These are phyloP conservation scores for Vombatus ursinus DNA, from an alignment of 2,113 vertebrate genomes.

Conservation along the genomic window DNA sequence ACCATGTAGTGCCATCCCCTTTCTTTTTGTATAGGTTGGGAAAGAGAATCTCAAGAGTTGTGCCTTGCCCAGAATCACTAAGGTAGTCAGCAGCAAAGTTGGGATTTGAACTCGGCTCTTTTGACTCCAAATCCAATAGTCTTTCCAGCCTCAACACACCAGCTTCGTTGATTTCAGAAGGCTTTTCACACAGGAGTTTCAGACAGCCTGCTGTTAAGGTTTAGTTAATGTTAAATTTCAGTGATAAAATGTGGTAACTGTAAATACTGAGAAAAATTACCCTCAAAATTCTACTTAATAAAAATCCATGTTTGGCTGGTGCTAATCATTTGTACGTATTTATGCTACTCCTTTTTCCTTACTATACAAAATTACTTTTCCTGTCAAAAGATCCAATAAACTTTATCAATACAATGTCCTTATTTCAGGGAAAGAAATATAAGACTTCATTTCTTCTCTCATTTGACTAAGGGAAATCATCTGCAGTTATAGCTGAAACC, in stretches of 20 bases:
- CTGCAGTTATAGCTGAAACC: conserved; percentile 83
- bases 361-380: conserved; percentile 49
- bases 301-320: conserved; percentile 36
- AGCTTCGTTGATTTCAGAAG: conserved; percentile 18
- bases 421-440: conserved; percentile 60
- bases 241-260: conserved; percentile 12
- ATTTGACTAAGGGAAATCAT: conserved; percentile 85
- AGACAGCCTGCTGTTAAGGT: conserved; percentile 40
- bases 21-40: neutral
- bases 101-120: neutral
- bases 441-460: conserved; percentile 68
- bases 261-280: conserved; percentile 49
- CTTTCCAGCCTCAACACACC: neutral
- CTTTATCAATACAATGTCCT: conserved; percentile 57
- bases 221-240: conserved; percentile 31
- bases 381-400: conserved; percentile 64
- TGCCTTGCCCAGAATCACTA: neutral
- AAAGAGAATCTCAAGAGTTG: neutral
- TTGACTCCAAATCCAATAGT: neutral
- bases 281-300: conserved; percentile 16
- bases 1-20: neutral
- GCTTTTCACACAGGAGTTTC: conserved; percentile 43
- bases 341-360: conserved; percentile 16
- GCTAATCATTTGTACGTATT: neutral
- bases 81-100: neutral